These are phyloP conservation scores for Hystrix cristata DNA, from an alignment of 2,113 vertebrate genomes.

Conservation along the genomic window DNA sequence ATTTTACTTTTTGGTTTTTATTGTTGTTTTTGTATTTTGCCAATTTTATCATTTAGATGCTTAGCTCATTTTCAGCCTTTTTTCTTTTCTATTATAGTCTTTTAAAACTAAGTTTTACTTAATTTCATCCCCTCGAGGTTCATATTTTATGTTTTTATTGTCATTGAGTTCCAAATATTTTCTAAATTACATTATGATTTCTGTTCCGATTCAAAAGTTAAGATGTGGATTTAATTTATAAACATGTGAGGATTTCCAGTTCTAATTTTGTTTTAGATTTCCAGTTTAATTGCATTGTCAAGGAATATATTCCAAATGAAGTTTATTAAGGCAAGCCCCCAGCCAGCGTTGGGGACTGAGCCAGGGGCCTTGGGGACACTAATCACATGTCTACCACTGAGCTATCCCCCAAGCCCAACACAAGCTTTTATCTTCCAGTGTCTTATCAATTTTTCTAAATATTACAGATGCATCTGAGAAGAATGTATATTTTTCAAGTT, in stretches of 20 bases:
- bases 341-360: not conserved
- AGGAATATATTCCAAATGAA: not conserved
- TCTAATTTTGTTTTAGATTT: not conserved
- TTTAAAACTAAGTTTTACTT: not conserved
- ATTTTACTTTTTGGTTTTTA: not conserved
- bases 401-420: not conserved
- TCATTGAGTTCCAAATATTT: conserved; percentile 18
- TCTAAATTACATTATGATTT: conserved; percentile 32
- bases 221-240: conserved; percentile 53
- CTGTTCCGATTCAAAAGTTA: not conserved
- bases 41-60: not conserved
- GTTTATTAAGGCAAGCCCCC: not conserved
- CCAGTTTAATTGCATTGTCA: not conserved
- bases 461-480: not conserved
- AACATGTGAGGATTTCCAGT: not conserved
- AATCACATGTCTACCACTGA: not conserved
- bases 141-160: not conserved
- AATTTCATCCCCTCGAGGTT: not conserved
- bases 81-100: not conserved
- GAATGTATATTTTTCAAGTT: conserved; percentile 7
- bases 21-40: not conserved
- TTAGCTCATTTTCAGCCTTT: not conserved
- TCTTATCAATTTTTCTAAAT: conserved; percentile 16
- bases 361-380: no score
- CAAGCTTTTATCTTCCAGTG: not conserved